Evolutionary conservation across 2,888 invertebrate species (phyloP).

Genomic region (Agrochola lychnidis): DNA sequence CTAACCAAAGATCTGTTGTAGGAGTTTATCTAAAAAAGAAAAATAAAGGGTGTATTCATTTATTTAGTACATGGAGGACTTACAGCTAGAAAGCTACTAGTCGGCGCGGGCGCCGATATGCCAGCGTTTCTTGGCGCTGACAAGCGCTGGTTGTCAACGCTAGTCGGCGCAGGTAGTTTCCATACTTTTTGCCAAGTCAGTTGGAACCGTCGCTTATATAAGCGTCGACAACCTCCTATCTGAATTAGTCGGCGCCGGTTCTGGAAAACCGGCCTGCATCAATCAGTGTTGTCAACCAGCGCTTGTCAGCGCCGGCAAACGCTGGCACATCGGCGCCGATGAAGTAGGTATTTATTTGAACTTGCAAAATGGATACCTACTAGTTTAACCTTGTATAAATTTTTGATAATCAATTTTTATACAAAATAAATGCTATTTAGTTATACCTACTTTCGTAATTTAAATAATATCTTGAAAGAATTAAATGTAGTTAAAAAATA

Average conservation of each 20-base stretch:
- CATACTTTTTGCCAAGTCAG: too few relatives aligned
- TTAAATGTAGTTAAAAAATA: conserved; percentile 25
- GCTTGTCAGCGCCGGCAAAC: too few relatives aligned
- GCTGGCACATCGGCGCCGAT: background rate
- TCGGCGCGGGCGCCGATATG: background rate
- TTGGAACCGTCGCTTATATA: too few relatives aligned
- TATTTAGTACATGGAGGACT: too few relatives aligned
- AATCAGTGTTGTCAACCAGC: too few relatives aligned
- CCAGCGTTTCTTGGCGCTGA: background rate
- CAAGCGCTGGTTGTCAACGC: background rate
- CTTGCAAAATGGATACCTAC: conserved; percentile 8
- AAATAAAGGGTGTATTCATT: background rate
- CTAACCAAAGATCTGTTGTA: conserved; percentile 58
- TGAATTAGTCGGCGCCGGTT: too few relatives aligned
- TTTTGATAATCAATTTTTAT: conserved; percentile 6
- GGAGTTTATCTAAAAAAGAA: conserved; percentile 7
- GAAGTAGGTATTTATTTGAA: conserved; percentile 3
- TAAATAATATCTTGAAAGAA: conserved; percentile 4
- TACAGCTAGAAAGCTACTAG: background rate
- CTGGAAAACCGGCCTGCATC: too few relatives aligned
- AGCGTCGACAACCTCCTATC: too few relatives aligned
- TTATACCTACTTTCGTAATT: background rate
- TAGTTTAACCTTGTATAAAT: background rate
- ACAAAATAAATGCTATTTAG: background rate
- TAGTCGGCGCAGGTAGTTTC: too few relatives aligned